A percentile compares a stretch with the other conserved stretches of the same genome.
These are phyloP conservation scores for Passer montanus DNA, from an alignment of 2,113 vertebrate genomes.

Conservation along the genomic window DNA sequence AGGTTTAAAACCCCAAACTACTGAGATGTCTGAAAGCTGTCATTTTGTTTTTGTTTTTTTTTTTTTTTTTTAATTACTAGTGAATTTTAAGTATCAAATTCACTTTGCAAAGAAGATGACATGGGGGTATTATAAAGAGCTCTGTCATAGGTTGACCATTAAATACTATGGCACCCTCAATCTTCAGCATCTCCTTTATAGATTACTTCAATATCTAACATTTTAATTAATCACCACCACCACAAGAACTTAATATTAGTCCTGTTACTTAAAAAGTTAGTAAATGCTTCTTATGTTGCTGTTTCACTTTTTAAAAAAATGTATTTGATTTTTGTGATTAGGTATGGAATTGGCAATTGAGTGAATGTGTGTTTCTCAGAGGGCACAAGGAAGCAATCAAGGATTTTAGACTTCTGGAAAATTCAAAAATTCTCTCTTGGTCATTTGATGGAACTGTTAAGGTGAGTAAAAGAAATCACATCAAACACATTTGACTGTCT, in stretches of 20 bases:
- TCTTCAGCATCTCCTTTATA: neutral
- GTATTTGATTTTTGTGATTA: conserved; percentile 48
- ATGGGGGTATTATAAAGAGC: neutral
- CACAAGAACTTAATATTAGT: neutral
- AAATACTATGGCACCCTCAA: neutral
- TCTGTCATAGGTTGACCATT: neutral
- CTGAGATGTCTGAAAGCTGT: neutral
- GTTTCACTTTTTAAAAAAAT: neutral
- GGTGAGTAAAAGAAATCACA: conserved; percentile 72
- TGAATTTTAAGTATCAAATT: neutral
- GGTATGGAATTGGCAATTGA: conserved; percentile 90
- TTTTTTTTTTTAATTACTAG: neutral
- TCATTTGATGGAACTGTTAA: conserved; percentile 92
- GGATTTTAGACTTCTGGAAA: conserved; percentile 81
- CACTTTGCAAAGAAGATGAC: neutral
- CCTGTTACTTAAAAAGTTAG: neutral
- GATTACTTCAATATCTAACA: neutral
- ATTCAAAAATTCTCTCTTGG: conserved; percentile 88
- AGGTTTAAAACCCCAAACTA: neutral
- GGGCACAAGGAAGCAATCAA: conserved; percentile 90
- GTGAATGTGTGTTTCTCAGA: conserved; percentile 73
- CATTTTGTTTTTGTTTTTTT: neutral
- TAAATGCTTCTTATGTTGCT: neutral
- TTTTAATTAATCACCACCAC: neutral
- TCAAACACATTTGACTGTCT: neutral